phyloP scores from a whole-genome alignment of 2,797 vertebrate genomes.

The Girardinus metallicus region DNA sequence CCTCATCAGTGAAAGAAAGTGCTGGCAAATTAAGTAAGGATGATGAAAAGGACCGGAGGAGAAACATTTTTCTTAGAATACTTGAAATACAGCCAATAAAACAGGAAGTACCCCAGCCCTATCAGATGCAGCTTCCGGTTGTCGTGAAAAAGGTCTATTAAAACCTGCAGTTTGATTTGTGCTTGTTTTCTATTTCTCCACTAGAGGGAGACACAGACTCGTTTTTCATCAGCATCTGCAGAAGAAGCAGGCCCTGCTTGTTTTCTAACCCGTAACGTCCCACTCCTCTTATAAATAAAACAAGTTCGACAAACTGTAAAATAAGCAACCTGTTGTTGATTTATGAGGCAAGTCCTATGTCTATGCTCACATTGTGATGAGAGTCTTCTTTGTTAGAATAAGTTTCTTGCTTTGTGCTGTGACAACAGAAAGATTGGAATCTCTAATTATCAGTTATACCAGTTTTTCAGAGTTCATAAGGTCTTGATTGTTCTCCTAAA shows the following conservation, averaged over 20 bases:
- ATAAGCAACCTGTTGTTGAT: background rate
- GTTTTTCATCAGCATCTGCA: conserved; percentile 2
- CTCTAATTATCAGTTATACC: background rate
- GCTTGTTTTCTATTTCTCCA: conserved; percentile 26
- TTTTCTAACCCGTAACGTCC: rapidly evolving
- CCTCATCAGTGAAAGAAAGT: no score
- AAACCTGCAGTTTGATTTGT: background rate
- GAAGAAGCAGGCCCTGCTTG: background rate
- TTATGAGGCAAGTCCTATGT: background rate
- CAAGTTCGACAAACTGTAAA: background rate
- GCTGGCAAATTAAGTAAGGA: no score
- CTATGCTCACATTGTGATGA: background rate
- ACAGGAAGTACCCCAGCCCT: no score
- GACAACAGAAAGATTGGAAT: background rate
- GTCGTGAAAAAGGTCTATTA: no score
- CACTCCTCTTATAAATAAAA: background rate
- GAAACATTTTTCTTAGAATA: no score
- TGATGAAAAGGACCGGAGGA: no score
- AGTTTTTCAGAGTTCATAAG: background rate
- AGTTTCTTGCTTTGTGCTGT: background rate
- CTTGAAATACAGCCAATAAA: no score
- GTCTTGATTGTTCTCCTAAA: background rate
- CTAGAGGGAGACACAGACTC: conserved; percentile 40
- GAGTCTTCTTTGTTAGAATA: background rate
- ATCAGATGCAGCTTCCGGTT: no score